Evolutionary conservation across 2,888 invertebrate species (phyloP).

Genomic region (Xestobium rufovillosum): DNA sequence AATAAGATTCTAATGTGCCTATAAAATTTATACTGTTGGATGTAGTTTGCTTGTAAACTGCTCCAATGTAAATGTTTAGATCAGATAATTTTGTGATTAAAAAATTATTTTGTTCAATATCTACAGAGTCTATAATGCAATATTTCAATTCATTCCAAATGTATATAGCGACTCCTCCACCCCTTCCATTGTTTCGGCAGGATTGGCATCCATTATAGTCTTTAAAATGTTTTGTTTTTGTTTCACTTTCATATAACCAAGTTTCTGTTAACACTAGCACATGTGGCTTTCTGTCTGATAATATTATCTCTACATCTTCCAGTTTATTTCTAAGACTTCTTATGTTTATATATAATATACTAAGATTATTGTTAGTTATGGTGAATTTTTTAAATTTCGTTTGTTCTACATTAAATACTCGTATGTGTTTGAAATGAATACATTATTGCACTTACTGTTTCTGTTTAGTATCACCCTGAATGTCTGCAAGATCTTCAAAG

Average conservation of each 20-base stretch:
- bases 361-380: not conserved
- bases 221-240: constrained; percentile 1
- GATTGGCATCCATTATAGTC: not conserved
- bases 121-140: no score
- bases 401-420: not conserved
- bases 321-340: constrained; percentile 1
- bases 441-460: not conserved
- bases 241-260: not conserved
- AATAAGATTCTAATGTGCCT: not conserved
- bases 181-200: not conserved
- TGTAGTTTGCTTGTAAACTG: no score
- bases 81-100: not conserved
- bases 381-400: not conserved
- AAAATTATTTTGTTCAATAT: not conserved
- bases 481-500: no score
- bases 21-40: no score
- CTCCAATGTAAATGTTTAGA: not conserved
- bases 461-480: no score
- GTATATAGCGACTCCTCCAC: not conserved
- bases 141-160: not conserved
- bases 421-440: not conserved
- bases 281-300: not conserved
- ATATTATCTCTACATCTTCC: not conserved
- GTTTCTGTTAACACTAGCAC: not conserved
- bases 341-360: no score